A percentile compares a stretch with the other conserved stretches of the same genome.
Conservation (phyloP, 1,140 invertebrate genomes). For the Drosophila fuyamai region DNA sequence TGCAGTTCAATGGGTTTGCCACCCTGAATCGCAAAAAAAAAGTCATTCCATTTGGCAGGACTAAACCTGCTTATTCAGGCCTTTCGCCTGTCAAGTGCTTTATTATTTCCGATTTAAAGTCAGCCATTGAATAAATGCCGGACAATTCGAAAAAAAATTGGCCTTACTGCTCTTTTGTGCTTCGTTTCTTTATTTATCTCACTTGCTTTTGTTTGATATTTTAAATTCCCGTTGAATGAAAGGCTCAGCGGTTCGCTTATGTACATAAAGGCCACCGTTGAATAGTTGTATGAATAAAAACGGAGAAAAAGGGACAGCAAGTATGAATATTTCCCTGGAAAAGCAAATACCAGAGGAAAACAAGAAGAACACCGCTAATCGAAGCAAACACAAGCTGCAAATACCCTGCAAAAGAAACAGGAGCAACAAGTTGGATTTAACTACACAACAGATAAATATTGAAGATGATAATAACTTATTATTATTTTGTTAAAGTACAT, state of each 20-base stretch:
- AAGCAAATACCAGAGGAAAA: constrained; percentile 49
- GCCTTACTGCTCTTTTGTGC: constrained; percentile 38
- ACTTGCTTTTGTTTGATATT: constrained; percentile 31
- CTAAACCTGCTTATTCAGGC: constrained; percentile 37
- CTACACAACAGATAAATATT: neutral
- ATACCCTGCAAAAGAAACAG: constrained; percentile 16
- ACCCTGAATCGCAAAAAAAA: constrained; percentile 1
- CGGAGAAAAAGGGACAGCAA: constrained; percentile 20
- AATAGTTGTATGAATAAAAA: constrained; percentile 27
- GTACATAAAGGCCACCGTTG: neutral
- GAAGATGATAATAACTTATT: neutral
- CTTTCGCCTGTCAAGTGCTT: constrained; percentile 36
- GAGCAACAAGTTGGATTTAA: constrained; percentile 16
- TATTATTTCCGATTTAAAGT: constrained; percentile 50
- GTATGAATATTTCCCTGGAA: constrained; percentile 44
- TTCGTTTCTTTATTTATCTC: constrained; percentile 29
- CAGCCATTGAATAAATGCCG: constrained; percentile 30
- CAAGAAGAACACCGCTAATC: constrained; percentile 15
- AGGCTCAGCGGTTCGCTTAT: constrained; percentile 18
- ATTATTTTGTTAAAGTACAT: too few species aligned
- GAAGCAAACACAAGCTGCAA: constrained; percentile 17
- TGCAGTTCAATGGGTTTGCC: constrained; percentile 4
- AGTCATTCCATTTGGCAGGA: constrained; percentile 26
- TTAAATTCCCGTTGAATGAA: constrained; percentile 39
- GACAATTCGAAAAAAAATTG: constrained; percentile 20